Conservation (phyloP, 2,113 vertebrate species). For the Nothoprocta pentlandii region DNA sequence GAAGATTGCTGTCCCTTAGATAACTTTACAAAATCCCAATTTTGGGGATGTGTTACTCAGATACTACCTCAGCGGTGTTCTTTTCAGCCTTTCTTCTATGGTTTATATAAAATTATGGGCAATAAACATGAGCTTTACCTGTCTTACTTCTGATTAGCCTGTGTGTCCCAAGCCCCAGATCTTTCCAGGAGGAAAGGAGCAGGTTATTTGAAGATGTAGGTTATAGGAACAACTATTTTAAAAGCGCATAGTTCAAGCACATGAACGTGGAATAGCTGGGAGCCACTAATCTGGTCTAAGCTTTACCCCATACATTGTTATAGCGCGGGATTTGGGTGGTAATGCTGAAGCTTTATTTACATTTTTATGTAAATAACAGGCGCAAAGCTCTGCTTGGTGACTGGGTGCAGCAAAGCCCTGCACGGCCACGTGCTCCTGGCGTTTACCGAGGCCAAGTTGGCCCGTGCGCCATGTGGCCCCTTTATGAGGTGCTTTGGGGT, state of each 20-base stretch:
- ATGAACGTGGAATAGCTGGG: background rate
- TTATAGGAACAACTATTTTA: background rate
- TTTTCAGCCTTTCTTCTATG: background rate
- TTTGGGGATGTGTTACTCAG: background rate
- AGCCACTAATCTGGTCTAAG: background rate
- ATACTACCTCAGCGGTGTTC: background rate
- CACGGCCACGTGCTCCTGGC: background rate
- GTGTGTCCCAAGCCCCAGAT: fast-evolving
- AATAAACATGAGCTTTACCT: background rate
- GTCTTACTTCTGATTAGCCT: background rate
- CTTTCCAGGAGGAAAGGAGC: background rate
- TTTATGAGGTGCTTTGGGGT: background rate
- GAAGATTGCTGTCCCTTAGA: background rate
- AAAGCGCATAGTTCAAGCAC: background rate
- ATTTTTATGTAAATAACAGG: background rate
- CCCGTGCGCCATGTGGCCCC: background rate
- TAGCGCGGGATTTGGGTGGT: background rate
- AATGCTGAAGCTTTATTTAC: slow-evolving; percentile 14
- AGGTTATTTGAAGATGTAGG: background rate
- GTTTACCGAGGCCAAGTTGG: background rate
- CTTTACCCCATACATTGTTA: background rate
- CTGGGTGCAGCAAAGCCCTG: background rate
- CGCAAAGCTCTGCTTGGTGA: background rate
- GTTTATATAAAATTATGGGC: background rate
- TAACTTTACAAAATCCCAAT: background rate